Evolutionary conservation across 2,797 vertebrate species (phyloP).

Genomic region (Squalus acanthias): DNA sequence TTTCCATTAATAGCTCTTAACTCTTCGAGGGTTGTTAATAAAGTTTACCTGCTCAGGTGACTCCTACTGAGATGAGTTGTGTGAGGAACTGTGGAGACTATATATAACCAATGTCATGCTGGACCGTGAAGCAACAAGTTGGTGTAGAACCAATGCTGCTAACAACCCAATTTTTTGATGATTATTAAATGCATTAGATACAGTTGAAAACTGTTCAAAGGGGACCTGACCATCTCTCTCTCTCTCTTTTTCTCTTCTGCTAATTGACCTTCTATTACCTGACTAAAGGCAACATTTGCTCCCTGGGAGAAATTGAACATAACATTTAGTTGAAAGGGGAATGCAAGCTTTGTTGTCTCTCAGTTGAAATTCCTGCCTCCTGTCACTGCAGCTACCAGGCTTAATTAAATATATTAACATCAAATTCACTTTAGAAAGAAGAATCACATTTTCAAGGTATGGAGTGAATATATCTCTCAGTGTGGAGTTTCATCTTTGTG

Average conservation of each 20-base stretch:
- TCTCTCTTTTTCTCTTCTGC: background rate
- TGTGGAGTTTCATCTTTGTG: background rate
- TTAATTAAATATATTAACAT: conserved; percentile 9
- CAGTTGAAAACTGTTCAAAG: background rate
- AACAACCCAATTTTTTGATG: background rate
- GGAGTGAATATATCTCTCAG: background rate
- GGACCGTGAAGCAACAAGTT: background rate
- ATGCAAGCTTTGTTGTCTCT: background rate
- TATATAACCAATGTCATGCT: background rate
- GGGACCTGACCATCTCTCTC: background rate
- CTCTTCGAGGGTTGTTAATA: no score
- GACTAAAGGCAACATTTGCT: background rate
- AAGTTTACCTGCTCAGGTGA: no score
- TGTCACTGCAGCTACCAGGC: background rate
- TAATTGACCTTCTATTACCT: background rate
- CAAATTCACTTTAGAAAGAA: background rate
- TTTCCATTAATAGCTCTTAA: no score
- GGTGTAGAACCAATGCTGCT: background rate
- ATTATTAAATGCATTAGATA: background rate
- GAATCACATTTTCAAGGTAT: background rate
- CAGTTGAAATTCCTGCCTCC: background rate
- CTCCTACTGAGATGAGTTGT: background rate
- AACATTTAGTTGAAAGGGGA: background rate
- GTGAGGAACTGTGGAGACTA: background rate
- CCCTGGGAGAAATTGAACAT: background rate